Percentiles rank a stretch among this genome's conserved stretches.
Conservation (phyloP, 1,140 invertebrate species). For the Brachionus manjavacas region DNA sequence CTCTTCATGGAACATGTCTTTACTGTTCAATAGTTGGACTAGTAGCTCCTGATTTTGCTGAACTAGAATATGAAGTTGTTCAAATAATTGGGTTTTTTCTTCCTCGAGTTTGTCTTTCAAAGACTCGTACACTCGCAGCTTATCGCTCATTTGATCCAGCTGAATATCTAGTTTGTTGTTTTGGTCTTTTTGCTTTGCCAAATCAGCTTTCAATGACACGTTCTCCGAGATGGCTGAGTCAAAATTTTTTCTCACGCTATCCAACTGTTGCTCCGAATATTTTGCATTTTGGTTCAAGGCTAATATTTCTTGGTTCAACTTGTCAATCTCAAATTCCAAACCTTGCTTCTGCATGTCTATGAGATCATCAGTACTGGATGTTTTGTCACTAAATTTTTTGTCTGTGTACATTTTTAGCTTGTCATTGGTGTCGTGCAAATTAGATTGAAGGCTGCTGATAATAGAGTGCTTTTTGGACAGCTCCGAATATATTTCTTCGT, state of each 20-base stretch:
- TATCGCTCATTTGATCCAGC: neutral
- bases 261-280: neutral
- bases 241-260: neutral
- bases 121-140: neutral
- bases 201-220: neutral
- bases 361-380: neutral
- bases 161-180: neutral
- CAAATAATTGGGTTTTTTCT: slow-evolving; percentile 30
- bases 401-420: neutral
- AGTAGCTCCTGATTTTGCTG: slow-evolving; percentile 41
- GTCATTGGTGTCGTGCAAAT: neutral
- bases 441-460: neutral
- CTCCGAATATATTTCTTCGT: slow-evolving; percentile 17
- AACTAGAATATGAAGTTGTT: slow-evolving; percentile 16
- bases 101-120: slow-evolving; percentile 30
- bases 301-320: neutral
- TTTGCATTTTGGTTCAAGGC: neutral
- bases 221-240: neutral
- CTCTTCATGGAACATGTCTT: slow-evolving; percentile 40
- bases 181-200: neutral
- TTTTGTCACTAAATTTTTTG: neutral
- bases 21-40: slow-evolving; percentile 9
- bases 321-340: neutral
- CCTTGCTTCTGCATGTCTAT: neutral
- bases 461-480: neutral